Evolutionary conservation across 2,888 invertebrate genomes (phyloP).

Genomic region (Sminthurides aquaticus): DNA sequence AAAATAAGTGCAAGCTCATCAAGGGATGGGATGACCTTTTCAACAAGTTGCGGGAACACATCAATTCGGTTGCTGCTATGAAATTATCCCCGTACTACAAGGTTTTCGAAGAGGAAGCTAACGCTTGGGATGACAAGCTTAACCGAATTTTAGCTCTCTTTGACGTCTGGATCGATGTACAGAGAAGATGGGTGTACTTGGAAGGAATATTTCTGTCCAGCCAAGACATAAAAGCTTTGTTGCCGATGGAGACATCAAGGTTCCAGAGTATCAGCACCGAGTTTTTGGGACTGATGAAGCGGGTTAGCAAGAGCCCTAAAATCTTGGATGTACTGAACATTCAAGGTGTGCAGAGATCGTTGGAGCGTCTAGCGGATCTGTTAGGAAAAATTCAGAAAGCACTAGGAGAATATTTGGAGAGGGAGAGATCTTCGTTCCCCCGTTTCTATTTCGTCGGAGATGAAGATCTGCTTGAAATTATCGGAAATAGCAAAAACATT

Average conservation of each 20-base stretch:
- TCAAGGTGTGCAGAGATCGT: slow-evolving; percentile 85
- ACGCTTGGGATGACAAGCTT: slow-evolving; percentile 98
- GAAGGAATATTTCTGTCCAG: slow-evolving; percentile 99
- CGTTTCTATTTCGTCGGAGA: slow-evolving; percentile 99
- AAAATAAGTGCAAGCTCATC: slow-evolving; percentile 96
- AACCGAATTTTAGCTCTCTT: slow-evolving; percentile 96
- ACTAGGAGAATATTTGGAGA: slow-evolving; percentile 96
- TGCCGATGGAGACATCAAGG: slow-evolving; percentile 95
- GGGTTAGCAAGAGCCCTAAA: slow-evolving; percentile 94
- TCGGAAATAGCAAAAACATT: slow-evolving; percentile 98
- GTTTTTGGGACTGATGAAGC: slow-evolving; percentile 97
- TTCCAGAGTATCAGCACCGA: slow-evolving; percentile 95
- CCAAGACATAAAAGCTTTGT: slow-evolving; percentile 91
- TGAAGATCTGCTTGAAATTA: slow-evolving; percentile 97
- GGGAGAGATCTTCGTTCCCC: slow-evolving; percentile 96
- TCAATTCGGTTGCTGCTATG: slow-evolving; percentile 99
- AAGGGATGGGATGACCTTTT: slow-evolving; percentile 99
- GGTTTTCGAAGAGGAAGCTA: slow-evolving; percentile 95
- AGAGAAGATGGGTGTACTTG: slow-evolving; percentile 97
- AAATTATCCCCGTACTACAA: slow-evolving; percentile 99
- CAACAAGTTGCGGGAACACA: slow-evolving; percentile 99
- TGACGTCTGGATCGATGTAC: slow-evolving; percentile 99
- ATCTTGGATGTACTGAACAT: slow-evolving; percentile 99
- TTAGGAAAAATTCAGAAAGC: slow-evolving; percentile 99
- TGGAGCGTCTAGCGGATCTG: slow-evolving; percentile 93